Evolutionary conservation across 2,113 vertebrate species (phyloP), one percentile per base, ranked within the genome.

Genomic region (Ailuropoda melanoleuca): DNA sequence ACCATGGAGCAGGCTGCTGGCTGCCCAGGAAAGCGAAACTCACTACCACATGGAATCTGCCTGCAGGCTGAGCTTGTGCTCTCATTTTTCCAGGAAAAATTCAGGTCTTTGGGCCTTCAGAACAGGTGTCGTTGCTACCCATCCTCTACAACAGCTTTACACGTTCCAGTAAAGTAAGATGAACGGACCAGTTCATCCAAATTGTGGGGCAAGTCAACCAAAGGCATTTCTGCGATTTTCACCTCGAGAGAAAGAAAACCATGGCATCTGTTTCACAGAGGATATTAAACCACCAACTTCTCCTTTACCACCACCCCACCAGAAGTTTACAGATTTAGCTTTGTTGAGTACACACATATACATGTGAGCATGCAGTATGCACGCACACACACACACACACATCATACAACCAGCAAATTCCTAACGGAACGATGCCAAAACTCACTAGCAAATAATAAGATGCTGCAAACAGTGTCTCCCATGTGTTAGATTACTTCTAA

Each of bases 371-470:
- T 37, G 62, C 15, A 48, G 66, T 0, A 72, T 1, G 53, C 1
- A 60, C 5, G 26, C 8, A 48, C 18, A 66, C 19, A 39, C 8
- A 70, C 15, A 26, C n/a, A 66, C 29, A 55, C 39, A 83, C 37
- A 77, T 3, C 26, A 50, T 58, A 95, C 23, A 68, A 62, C 1
- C 55, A 92, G 31, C 19, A 86, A 90, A 62, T 62, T 43, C 18
- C 74, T 87, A 46, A 91, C 66, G n/a, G 46, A 60, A 93, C 48
- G 8, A 80, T 96, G 90, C 23, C 19, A 68, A 88, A 95, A 60
- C 53, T 93, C 56, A 74, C 3, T 23, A 50, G 4, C n/a, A 55
- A 96, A 91, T 19, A 64, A 29, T 58, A 88, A 89, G 95, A 81
- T 88, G 1, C 3, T 82, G 11, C 3, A 6, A 53, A 50, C 18